Evolutionary conservation across 2,888 invertebrate genomes (phyloP), one percentile per base, ranked within the genome.

Genomic region (Drosophila leonis): DNA sequence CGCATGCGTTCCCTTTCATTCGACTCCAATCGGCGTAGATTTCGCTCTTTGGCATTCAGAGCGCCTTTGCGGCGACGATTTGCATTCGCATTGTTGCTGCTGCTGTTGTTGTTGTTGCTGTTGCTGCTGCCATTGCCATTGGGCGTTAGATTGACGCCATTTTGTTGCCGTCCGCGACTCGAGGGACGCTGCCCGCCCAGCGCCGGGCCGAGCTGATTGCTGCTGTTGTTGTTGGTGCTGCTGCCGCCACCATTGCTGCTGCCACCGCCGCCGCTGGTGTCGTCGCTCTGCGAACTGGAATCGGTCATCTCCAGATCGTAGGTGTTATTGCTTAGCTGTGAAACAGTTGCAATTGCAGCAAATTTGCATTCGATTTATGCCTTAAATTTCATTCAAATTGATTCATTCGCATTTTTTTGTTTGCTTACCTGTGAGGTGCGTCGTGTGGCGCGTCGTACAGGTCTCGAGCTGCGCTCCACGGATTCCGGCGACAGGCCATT

Each of bases 1-100:
- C 98, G 94, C 96, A 97, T 97, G 66, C 98, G 94, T 93, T 98
- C 98, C 60, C 98, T 94, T 92, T 98, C 98, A 92, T 98, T 98
- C 93, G 97, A 97, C 93, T 98, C 98, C 59, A 98, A 94, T 65
- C 98, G 95, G 56, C 98, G 95, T 69, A 97, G 94, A 93, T 98
- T 98, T 75, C 98, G 94, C 91, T 98, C 98, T 64, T 97, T 94
- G 3, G 97, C 97, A 67, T 96, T 97, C 67, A 97, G 94, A 6
- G 96, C 96, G 80, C 96, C 95, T 90, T 96, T 95, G 79, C 97
- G 95, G 82, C 96, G 94, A n/a, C 96, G 93, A 64, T 93, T 94
- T 44, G 93, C 77, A 48, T 79, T 84, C 2, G 72, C 65, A 42
- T 20, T 55, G 41, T 64, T 66, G 46, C 49, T 65, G 31, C 0